Conservation (phyloP, 2,113 vertebrate species). For the Ageneiosus marmoratus region DNA sequence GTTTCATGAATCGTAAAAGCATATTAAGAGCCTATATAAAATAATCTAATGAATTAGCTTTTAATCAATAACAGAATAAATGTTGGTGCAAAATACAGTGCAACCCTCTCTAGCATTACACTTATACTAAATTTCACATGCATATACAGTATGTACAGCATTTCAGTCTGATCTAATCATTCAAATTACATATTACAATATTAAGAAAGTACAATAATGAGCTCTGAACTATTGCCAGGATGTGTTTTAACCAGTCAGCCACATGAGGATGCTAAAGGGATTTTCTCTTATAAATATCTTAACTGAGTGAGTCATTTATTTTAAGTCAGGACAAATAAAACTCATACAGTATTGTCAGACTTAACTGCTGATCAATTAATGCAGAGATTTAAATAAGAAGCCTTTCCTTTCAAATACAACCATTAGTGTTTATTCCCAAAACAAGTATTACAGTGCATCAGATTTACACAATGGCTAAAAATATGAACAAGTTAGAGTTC, state of each 20-base stretch:
- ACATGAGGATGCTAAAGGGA: neutral
- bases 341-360: neutral
- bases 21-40: neutral
- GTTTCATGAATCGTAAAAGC: neutral
- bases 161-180: neutral
- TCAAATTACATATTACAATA: neutral
- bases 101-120: neutral
- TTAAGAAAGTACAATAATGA: neutral
- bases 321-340: neutral
- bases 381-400: constrained; percentile 7
- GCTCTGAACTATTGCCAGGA: neutral
- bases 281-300: neutral
- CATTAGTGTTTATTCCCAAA: too few species aligned
- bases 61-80: constrained; percentile 23
- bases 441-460: too few species aligned
- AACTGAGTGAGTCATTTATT: neutral
- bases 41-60: constrained; percentile 10
- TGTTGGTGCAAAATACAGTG: neutral
- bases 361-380: neutral
- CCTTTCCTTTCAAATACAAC: neutral
- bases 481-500: too few species aligned
- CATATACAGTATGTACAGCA: neutral
- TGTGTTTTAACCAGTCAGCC: neutral
- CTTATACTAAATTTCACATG: neutral
- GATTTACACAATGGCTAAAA: too few species aligned